Evolutionary conservation across 2,888 invertebrate species (phyloP).

Genomic region (Junonia oenone): DNA sequence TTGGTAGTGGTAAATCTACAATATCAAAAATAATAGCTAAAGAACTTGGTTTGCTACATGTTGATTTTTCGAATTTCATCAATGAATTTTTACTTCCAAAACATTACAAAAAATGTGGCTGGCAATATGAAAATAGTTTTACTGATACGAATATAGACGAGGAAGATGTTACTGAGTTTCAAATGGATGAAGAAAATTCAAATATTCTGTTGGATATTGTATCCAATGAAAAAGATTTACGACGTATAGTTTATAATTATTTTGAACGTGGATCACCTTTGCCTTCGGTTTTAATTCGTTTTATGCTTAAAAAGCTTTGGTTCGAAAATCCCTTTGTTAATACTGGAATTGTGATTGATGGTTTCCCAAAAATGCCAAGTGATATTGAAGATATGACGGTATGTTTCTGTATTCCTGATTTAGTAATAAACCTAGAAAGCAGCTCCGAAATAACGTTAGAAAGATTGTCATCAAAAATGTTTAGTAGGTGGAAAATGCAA

Average conservation of each 20-base stretch:
- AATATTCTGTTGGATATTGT: conserved; percentile 49
- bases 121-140: conserved; percentile 60
- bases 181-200: conserved; percentile 56
- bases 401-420: conserved; percentile 77
- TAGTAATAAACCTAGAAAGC: conserved; percentile 72
- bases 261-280: conserved; percentile 69
- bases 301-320: conserved; percentile 72
- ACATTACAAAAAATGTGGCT: conserved; percentile 67
- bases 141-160: conserved; percentile 50
- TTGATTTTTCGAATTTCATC: conserved; percentile 65
- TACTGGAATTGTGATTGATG: conserved; percentile 80
- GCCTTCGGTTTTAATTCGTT: conserved; percentile 57
- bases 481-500: conserved; percentile 61
- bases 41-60: conserved; percentile 75
- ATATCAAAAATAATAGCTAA: conserved; percentile 69
- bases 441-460: conserved; percentile 46
- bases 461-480: conserved; percentile 49
- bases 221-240: conserved; percentile 56
- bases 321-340: conserved; percentile 66
- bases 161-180: conserved; percentile 53
- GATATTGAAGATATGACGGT: conserved; percentile 77
- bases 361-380: conserved; percentile 77
- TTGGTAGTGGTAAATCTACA: conserved; percentile 76
- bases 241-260: conserved; percentile 65
- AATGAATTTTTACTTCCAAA: conserved; percentile 55